phyloP scores from a whole-genome alignment of 92 coral and sea anemone genomes.

The Actinernus sp. region DNA sequence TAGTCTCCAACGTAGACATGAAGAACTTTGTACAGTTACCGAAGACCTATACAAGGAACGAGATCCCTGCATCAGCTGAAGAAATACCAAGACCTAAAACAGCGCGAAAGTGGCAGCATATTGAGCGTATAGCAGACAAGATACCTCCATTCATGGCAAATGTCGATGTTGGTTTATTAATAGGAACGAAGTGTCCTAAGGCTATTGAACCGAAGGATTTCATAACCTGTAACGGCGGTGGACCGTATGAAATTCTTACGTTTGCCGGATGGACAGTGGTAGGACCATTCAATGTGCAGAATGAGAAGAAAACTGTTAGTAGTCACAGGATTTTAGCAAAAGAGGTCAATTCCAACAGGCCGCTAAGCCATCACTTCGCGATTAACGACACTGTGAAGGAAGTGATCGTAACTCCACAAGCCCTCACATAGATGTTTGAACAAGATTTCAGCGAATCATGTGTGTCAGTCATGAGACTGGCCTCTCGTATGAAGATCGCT shows the following conservation, averaged over 20 bases:
- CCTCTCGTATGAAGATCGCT: too few species aligned
- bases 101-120: constrained; percentile 29
- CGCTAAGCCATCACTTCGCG: too few species aligned
- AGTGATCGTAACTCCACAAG: too few species aligned
- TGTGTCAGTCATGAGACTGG: too few species aligned
- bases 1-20: constrained; percentile 33
- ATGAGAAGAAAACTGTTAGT: background rate
- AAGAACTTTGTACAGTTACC: too few species aligned
- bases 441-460: too few species aligned
- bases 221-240: constrained; percentile 12
- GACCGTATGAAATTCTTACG: constrained; percentile 33
- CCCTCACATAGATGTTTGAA: too few species aligned
- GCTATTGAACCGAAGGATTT: constrained; percentile 37
- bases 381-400: too few species aligned
- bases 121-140: constrained; percentile 10
- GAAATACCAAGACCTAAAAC: constrained; percentile 19
- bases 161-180: constrained; percentile 19
- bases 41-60: constrained; percentile 20
- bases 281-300: constrained; percentile 1
- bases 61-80: constrained; percentile 7
- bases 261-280: constrained; percentile 64
- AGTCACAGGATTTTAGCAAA: too few species aligned
- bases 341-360: too few species aligned
- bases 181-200: constrained; percentile 31
- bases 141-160: constrained; percentile 24